Evolutionary conservation across 2,113 vertebrate genomes (phyloP), one percentile per base, ranked within the genome.

Genomic region (Stictonetta naevosa): DNA sequence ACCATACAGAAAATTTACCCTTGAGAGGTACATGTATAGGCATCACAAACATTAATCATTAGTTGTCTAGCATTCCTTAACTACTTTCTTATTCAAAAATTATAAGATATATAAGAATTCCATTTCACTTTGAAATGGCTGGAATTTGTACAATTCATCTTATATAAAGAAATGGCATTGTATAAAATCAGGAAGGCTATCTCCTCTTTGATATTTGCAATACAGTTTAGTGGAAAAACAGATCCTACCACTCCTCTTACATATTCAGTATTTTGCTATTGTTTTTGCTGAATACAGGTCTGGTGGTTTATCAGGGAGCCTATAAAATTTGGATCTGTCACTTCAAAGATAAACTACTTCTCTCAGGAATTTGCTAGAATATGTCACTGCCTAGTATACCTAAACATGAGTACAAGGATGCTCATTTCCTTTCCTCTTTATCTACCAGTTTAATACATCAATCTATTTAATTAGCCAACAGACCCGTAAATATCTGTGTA

Each of bases 11-110:
- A 79, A 87, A 79, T 20, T 74, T 69, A 85, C 38, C 69, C 82
- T 92, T 90, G 72, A 94, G 94, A 94, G 8, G 52, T 95, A 48
- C 88, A 69, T 38, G 11, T 62, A 75, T 44, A 95, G 62, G 12
- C 22, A 60, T 83, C 38, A 78, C 33, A 94, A 85, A 84, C 38
- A 71, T 83, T 92, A 78, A 90, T 93, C 58, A 75, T 91, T 91
- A n/a, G 56, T 91, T 56, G 52, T 44, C 68, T 55, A 44, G 29
- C 48, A 66, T 56, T 58, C 55, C 23, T 75, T 29, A 91, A 53
- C 46, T 90, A 46, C 50, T 91, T 88, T 52, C 42, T 58, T 78
- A 64, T 83, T 62, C 68, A 74, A 79, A 93, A 92, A 26, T 64
- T 77, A 2, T 63, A 44, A 66, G 19, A 44, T 62, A 33, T 20